These are phyloP conservation scores for Chrysomela aeneicollis DNA, from an alignment of 2,888 invertebrate genomes.

Conservation along the genomic window DNA sequence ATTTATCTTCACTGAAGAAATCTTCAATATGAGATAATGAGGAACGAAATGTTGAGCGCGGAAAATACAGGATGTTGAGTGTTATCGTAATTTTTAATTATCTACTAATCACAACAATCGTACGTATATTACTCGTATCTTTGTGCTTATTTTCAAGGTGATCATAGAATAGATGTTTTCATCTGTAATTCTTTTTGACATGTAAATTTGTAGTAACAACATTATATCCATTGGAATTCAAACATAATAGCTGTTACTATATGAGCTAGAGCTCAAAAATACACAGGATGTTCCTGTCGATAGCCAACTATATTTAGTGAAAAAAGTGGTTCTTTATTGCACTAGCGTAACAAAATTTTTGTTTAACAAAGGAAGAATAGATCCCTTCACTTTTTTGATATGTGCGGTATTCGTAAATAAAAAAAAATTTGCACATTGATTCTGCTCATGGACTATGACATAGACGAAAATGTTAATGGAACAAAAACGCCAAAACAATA, in stretches of 20 bases:
- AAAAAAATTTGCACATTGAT: too few relatives aligned
- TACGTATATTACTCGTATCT: conserved; percentile 14
- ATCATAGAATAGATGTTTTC: neutral
- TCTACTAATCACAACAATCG: conserved; percentile 14
- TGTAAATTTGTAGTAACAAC: conserved; percentile 1
- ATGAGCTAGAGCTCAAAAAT: too few relatives aligned
- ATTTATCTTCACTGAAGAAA: neutral
- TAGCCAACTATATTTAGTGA: too few relatives aligned
- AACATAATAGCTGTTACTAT: too few relatives aligned
- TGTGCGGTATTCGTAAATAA: too few relatives aligned
- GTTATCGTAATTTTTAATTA: conserved; percentile 20
- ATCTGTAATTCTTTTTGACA: conserved; percentile 14
- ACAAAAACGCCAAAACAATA: neutral
- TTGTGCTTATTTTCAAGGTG: conserved; percentile 34
- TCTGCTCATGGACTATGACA: neutral
- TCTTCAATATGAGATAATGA: neutral
- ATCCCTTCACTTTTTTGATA: too few relatives aligned
- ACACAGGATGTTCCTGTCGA: too few relatives aligned
- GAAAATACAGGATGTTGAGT: conserved; percentile 15
- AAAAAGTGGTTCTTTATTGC: too few relatives aligned
- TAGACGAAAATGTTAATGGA: neutral
- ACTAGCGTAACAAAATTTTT: too few relatives aligned
- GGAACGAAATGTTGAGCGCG: conserved; percentile 6
- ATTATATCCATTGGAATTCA: neutral
- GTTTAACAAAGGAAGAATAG: too few relatives aligned